Evolutionary conservation across 2,113 vertebrate genomes (phyloP), one percentile per base, ranked within the genome.

Genomic region (Tinamus guttatus): DNA sequence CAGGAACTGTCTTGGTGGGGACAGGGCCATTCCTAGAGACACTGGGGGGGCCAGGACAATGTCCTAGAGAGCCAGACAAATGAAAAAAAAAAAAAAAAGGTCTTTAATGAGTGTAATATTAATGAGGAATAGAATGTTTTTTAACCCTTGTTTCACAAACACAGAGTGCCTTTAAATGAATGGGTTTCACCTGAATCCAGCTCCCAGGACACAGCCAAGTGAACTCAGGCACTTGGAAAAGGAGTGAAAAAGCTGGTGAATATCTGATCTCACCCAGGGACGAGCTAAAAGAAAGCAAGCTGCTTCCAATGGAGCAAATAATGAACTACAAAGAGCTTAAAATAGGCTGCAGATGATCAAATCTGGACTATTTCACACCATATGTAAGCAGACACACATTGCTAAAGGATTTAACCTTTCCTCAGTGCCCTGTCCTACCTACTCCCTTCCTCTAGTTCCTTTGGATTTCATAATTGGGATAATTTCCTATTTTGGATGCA

Each of bases 401-500:
- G 76, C 82, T 95, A 38, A 52, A 93, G 68, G 76, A 40, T 94
- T 90, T 94, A 90, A 86, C 43, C 49, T 90, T 79, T 79, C 74
- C 69, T 93, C 65, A 69, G 58, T 38, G 81, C 80, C 73, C n/a
- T 51, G 43, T 68, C 43, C 62, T 91, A 89, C 65, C 92, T 60
- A 68, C 6, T 90, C 63, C 30, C 8, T 95, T 89, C 52, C 43
- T 86, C 38, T 81, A 3, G 90, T 90, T 94, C 74, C 52, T 79
- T 79, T 0, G 5, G 47, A 76, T 93, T 95, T 86, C 86, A 67
- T 70, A 62, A 82, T 90, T 70, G 69, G 27, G 70, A 94, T 86
- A 8, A 89, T 85, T 94, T 95, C 94, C 90, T 88, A 88, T 85
- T 95, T 90, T 71, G 88, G 70, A 95, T 93, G 78, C 49, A 86